Base-by-base conservation (phyloP, 2,888 invertebrate species). In the Entomobrya proxima region DNA sequence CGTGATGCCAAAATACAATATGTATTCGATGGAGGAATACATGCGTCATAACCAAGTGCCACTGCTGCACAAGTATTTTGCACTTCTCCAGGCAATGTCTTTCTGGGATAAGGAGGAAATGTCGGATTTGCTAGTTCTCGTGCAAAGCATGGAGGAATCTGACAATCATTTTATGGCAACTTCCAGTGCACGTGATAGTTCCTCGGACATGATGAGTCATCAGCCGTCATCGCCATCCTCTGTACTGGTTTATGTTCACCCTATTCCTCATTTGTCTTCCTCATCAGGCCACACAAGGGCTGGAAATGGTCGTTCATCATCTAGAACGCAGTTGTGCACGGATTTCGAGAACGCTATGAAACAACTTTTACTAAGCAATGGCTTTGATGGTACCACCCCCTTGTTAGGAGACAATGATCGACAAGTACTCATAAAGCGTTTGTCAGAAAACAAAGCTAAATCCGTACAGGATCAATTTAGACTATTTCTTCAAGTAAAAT, bases 301-400 rank as follows among this genome's bases (percentile, higher is more conserved):
- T 21, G 50, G 82, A 69, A 37, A 69, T 18, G 67, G 81, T 11
- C 78, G 82, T 2, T 74, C 81, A 2, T 67, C 81, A 37, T 82
- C 86, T 0, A 86, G 64, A 50, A 52, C 76, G 30, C 82, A 85
- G 27, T 27, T 88, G 6, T 72, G 67, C n/a, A 75, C 58, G 21
- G 88, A 88, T 37, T 90, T 90, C 85, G 90, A 90, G 82, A 87
- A 85, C 7, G 50, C 87, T n/a, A 88, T 90, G 55, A 90, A 88
- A 64, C 88, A 90, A 81, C 61, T 89, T 15, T 81, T 90, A 7
- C 35, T 89, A 15, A 82, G 52, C 21, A 67, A 55, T 44, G 80
- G 69, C 13, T 84, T 85, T 9, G 86, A 86, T 9, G 78, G 78
- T 11, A 37, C 44, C 0, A 55, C 50, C 5, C 75, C 86, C 9